Evolutionary conservation across 2,113 vertebrate genomes (phyloP), one percentile per base, ranked within the genome.

Genomic region (Artemisiospiza belli): DNA sequence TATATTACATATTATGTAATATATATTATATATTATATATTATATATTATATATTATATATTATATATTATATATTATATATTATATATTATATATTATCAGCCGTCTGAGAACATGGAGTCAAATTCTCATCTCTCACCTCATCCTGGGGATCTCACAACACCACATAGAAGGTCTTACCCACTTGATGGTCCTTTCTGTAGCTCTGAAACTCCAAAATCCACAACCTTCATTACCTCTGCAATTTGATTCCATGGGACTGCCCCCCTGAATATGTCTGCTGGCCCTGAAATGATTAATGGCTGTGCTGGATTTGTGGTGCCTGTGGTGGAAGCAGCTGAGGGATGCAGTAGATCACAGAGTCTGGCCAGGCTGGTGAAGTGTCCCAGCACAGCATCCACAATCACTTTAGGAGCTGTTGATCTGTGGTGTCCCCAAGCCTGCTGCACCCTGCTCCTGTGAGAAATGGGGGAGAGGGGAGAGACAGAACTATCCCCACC

Each of bases 351-450:
- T 0, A 21, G 31, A 11, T 54, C 16, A 16, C 55, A 24, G 77
- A 44, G 12, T 23, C 9, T 16, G 22, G 21, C 51, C 46, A 27
- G 31, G 80, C 24, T 67, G 80, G 27, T 35, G 9, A 64, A 13
- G 20, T 27, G 30, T 49, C 15, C 12, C 5, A 43, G n/a, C 1
- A 24, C 35, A 43, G 27, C 3, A 9, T 20, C 67, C 1, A 2
- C 1, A 3, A 21, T 25, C 21, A 2, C 33, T 46, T 41, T 12
- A 37, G 61, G 35, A 43, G 28, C 51, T 55, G 3, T 5, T 17
- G 68, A 13, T 30, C 64, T 0, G 0, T 11, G 39, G 20, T 20
- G 31, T 59, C 44, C 72, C 33, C 0, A 1, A 6, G 24, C 22
- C 33, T 21, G 51, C n/a, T 2, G 18, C 74, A 54, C 39, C 15